These are phyloP conservation scores for Falco rusticolus DNA, from an alignment of 2,797 vertebrate genomes.

Conservation along the genomic window DNA sequence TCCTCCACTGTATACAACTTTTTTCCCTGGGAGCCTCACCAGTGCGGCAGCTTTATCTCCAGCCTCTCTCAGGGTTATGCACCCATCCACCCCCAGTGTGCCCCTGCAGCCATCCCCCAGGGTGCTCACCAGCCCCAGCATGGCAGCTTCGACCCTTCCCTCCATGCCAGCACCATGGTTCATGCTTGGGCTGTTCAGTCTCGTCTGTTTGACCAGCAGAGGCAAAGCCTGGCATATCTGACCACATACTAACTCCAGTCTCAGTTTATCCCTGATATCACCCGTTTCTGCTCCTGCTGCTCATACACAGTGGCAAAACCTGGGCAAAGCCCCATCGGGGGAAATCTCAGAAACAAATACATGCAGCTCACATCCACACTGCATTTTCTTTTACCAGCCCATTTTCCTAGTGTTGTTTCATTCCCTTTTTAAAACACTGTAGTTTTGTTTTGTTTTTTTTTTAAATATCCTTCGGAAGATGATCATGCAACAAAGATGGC, in stretches of 20 bases:
- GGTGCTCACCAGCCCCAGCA: neutral
- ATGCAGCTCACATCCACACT: neutral
- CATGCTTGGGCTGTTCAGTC: neutral
- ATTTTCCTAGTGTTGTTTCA: neutral
- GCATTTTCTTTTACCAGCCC: neutral
- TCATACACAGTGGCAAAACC: neutral
- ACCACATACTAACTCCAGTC: neutral
- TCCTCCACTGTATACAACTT: slow-evolving; percentile 24
- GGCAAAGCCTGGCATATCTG: neutral
- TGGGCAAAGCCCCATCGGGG: neutral
- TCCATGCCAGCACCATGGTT: neutral
- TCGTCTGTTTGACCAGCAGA: neutral
- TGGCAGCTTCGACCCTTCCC: neutral
- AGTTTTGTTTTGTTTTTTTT: neutral
- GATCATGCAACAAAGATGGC: slow-evolving; percentile 8
- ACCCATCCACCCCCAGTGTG: neutral
- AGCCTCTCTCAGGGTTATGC: neutral
- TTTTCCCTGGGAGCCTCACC: neutral
- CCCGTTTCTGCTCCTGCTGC: neutral
- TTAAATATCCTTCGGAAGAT: neutral
- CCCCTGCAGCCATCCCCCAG: neutral
- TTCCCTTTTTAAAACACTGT: neutral
- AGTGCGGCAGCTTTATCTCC: neutral
- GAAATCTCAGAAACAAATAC: neutral
- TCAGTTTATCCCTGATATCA: neutral